Evolutionary conservation across 2,888 invertebrate species (phyloP).

Genomic region (Aphelenchoides bicaudatus): DNA sequence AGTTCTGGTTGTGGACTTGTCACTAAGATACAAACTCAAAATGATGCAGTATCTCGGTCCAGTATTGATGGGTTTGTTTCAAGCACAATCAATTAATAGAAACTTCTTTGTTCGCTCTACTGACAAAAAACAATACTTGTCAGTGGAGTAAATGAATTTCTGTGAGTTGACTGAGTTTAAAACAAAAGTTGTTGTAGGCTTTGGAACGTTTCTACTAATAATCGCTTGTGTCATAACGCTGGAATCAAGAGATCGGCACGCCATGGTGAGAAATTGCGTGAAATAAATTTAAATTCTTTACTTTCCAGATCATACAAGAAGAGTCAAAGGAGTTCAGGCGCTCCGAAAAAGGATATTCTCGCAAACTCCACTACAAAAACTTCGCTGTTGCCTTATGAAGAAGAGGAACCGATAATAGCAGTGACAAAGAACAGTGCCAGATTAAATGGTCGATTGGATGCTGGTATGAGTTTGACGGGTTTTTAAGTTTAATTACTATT

Average conservation of each 20-base stretch:
- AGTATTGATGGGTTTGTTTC: slow-evolving; percentile 93
- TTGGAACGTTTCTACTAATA: slow-evolving; percentile 82
- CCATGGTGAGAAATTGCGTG: slow-evolving; percentile 60
- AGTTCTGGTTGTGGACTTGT: slow-evolving; percentile 25
- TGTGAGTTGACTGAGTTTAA: too few species aligned
- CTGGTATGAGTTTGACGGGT: neutral
- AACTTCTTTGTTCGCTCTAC: too few species aligned
- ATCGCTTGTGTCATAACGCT: slow-evolving; percentile 98
- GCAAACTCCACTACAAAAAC: slow-evolving; percentile 13
- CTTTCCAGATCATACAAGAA: slow-evolving; percentile 34
- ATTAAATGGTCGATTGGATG: neutral
- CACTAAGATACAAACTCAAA: slow-evolving; percentile 40
- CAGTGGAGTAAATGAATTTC: too few species aligned
- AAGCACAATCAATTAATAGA: too few species aligned
- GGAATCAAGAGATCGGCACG: slow-evolving; percentile 86
- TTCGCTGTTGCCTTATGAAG: slow-evolving; percentile 8
- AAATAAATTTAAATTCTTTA: neutral
- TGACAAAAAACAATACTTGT: too few species aligned
- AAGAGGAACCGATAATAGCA: neutral
- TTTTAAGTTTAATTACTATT: neutral
- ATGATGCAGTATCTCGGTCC: slow-evolving; percentile 78
- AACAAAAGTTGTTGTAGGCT: too few species aligned
- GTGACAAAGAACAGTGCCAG: neutral
- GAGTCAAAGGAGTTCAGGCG: slow-evolving; percentile 25
- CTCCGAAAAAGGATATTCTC: slow-evolving; percentile 14